Evolutionary conservation across 2,113 vertebrate species (phyloP), one percentile per base, ranked within the genome.

Genomic region (Carollia perspicillata): DNA sequence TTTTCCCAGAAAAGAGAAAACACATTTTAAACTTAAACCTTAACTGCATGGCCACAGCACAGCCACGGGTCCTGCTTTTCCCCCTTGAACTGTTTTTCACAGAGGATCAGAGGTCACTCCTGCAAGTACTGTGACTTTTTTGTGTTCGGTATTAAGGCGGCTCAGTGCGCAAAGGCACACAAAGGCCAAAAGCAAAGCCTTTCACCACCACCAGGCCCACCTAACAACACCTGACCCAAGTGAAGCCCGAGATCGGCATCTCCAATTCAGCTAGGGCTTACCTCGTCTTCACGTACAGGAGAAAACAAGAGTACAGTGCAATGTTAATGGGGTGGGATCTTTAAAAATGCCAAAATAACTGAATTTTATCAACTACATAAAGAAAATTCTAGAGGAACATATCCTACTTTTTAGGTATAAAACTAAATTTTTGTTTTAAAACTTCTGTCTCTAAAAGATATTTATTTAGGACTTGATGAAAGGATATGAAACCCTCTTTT

Each of bases 351-450:
- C 75, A 75, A 53, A 84, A 80, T 53, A 77, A 58, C 77, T 37
- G 22, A 86, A 75, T 40, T 96, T 28, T 37, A 77, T n/a, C 84
- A 90, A 88, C 17, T 23, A 23, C 11, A 35, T 16, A 55, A 14
- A 30, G 16, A 49, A 86, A 77, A 47, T 65, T 6, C 11, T 53
- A 8, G n/a, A 22, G 7, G 12, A 89, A 75, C 14, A 84, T 9
- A 89, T 1, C 12, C 40, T 37, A 65, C 8, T 78, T 89, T 49
- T 78, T 79, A 72, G 40, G 26, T 89, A 47, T 58, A 79, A 68
- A 71, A 33, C 13, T 16, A 13, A 60, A 78, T 79, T 80, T 92
- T n/a, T 49, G 37, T 68, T 93, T 95, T 49, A 51, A 94, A 94
- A 84, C 33, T 68, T 58, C 6, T 68, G 18, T 69, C 49, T 96